Percentiles rank a stretch among this genome's conserved stretches.
phyloP scores from a whole-genome alignment of 2,888 invertebrate species.

The Chaetogeoica ovagalla region DNA sequence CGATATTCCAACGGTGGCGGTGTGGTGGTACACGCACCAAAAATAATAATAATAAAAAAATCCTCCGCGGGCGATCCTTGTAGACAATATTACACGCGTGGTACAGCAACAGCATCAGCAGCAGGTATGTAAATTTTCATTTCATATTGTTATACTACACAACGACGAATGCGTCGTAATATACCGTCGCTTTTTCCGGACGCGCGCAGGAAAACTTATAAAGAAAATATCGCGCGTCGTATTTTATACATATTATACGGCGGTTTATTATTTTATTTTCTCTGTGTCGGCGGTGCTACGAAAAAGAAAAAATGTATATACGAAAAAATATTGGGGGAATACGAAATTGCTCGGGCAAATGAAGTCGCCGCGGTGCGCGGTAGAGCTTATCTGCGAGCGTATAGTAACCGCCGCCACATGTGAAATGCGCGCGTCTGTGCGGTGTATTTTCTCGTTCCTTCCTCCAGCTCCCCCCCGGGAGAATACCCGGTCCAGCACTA shows the following conservation, averaged over 20 bases:
- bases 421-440: not conserved
- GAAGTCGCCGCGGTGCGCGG: slow-evolving; percentile 52
- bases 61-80: slow-evolving; percentile 33
- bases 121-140: slow-evolving; percentile 53
- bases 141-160: slow-evolving; percentile 47
- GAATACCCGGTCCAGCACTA: slow-evolving; percentile 12
- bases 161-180: not conserved
- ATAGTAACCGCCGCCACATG: not conserved
- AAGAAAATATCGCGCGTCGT: slow-evolving; percentile 41
- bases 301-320: not conserved
- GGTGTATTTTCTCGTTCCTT: slow-evolving; percentile 21
- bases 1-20: slow-evolving; percentile 11
- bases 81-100: not conserved
- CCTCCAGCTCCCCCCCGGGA: too few species aligned
- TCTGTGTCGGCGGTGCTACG: not conserved
- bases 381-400: slow-evolving; percentile 42
- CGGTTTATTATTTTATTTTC: slow-evolving; percentile 1
- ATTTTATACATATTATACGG: not conserved
- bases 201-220: slow-evolving; percentile 36
- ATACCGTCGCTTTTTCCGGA: not conserved
- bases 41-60: slow-evolving; percentile 13
- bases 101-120: not conserved
- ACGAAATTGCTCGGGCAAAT: slow-evolving; percentile 47
- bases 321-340: slow-evolving; percentile 47
- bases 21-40: not conserved